Conservation (phyloP, 1,140 invertebrate species). For the Ctenoplectra terminalis region DNA sequence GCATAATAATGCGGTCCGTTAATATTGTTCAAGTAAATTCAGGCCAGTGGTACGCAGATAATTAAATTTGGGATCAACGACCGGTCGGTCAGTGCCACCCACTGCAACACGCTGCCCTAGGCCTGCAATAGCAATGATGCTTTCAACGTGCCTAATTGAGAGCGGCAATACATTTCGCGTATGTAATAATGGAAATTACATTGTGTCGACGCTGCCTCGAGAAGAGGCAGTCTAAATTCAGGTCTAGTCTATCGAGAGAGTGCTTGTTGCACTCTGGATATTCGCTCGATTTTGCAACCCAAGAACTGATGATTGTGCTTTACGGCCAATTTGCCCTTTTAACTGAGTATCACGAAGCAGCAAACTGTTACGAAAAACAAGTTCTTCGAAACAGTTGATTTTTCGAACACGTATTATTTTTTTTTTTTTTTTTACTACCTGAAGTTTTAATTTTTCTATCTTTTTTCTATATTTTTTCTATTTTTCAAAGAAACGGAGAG, state of each 20-base stretch:
- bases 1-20: conserved; percentile 4
- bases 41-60: conserved; percentile 14
- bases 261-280: neutral
- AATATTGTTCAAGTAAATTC: conserved; percentile 17
- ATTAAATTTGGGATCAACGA: conserved; percentile 38
- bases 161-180: conserved; percentile 27
- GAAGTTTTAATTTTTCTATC: no score
- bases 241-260: neutral
- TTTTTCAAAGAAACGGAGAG: no score
- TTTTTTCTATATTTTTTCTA: no score
- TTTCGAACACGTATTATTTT: no score
- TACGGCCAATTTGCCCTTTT: no score
- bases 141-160: conserved; percentile 29
- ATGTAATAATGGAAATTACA: conserved; percentile 39
- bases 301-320: neutral
- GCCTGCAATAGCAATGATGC: conserved; percentile 37
- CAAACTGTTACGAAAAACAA: neutral
- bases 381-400: no score
- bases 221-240: conserved; percentile 8
- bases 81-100: neutral
- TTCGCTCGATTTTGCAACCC: neutral
- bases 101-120: neutral
- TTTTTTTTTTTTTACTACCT: no score
- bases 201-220: neutral
- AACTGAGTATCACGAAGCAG: neutral